Base-by-base conservation (phyloP, 2,888 invertebrate species). In the Andrena trimmerana region DNA sequence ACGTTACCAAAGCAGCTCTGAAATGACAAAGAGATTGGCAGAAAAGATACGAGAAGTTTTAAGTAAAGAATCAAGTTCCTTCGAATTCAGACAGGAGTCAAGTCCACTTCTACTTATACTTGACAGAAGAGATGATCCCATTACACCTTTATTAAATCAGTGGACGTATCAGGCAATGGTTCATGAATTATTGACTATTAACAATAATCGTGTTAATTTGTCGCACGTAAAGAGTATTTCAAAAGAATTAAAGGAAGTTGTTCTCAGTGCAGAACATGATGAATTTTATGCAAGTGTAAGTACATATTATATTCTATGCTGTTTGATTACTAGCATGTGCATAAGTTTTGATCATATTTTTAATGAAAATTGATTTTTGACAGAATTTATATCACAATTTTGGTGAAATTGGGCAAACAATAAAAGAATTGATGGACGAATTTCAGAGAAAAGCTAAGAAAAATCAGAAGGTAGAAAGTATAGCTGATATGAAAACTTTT, bases 141-240 rank as follows among this genome's bases (percentile, higher is more conserved):
- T 99, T 7, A 99, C 99, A 0, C 99, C 99, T 0, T 94, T 99
- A 74, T 94, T 99, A 42, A 99, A 98, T 94, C 96, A 99, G 96
- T 99, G 99, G 99, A 99, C 99, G 0, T 99, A 99, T 95, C 99
- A 99, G 94, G 99, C 99, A 1, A 99, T 99, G 99, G 99, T 99
- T 10, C 99, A 99, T 94, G 99, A 99, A 94, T 94, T 99, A 71
- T 94, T 99, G 59, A 97, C 97, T 0, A 99, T 99, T 86, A 97
- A 96, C 91, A 93, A 93, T 27, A 93, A 93, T 81, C 96, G 99
- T 78, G 99, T 99, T 33, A 98, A 97, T 93, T 95, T 99, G 83
- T 97, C 98, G 0, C 96, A 96, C 86, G 96, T 98, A 33, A 96
- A 97, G 16, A 98, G 97, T 62, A 97, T 98, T 83, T 96, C 97